Percentiles rank a stretch among this genome's conserved stretches.
phyloP scores from a whole-genome alignment of 2,888 invertebrate genomes.

The Pristionchus entomophagus region DNA sequence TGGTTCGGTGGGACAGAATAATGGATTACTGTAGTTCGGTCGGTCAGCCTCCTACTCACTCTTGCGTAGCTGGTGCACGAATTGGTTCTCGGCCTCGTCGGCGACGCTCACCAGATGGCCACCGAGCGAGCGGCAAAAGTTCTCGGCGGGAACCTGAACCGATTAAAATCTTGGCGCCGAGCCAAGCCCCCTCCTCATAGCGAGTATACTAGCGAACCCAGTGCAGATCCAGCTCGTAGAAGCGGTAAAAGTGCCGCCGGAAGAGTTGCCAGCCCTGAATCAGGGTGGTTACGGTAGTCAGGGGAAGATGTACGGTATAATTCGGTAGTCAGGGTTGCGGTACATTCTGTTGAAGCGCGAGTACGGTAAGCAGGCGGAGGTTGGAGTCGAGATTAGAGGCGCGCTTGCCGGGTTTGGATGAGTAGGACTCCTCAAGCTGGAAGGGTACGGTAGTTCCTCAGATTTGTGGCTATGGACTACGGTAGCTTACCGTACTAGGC shows the following conservation, averaged over 20 bases:
- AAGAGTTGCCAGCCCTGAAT: conserved; percentile 70
- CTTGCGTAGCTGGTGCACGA: conserved; percentile 69
- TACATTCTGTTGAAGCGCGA: conserved; percentile 66
- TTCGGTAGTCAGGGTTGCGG: too few relatives aligned
- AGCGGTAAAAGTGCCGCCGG: conserved; percentile 68
- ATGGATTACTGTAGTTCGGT: neutral
- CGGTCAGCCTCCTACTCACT: conserved; percentile 56
- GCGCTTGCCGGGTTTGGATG: conserved; percentile 61
- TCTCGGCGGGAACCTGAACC: conserved; percentile 67
- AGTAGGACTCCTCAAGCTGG: conserved; percentile 55
- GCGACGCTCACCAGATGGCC: conserved; percentile 69
- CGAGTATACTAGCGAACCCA: too few relatives aligned
- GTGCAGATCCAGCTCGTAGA: conserved; percentile 71
- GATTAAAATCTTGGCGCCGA: neutral
- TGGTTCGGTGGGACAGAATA: too few relatives aligned
- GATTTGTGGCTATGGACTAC: neutral
- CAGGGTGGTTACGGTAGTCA: neutral
- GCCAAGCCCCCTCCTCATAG: neutral
- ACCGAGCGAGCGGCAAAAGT: conserved; percentile 71
- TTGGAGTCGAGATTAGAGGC: conserved; percentile 66
- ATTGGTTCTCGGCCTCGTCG: conserved; percentile 70
- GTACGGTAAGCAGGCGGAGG: conserved; percentile 60
- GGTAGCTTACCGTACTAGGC: conserved; percentile 35
- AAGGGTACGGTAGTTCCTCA: conserved; percentile 35
- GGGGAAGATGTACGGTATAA: too few relatives aligned